Evolutionary conservation across 64 coral and sea anemone species (phyloP).

Genomic region (Anthopleura sola): DNA sequence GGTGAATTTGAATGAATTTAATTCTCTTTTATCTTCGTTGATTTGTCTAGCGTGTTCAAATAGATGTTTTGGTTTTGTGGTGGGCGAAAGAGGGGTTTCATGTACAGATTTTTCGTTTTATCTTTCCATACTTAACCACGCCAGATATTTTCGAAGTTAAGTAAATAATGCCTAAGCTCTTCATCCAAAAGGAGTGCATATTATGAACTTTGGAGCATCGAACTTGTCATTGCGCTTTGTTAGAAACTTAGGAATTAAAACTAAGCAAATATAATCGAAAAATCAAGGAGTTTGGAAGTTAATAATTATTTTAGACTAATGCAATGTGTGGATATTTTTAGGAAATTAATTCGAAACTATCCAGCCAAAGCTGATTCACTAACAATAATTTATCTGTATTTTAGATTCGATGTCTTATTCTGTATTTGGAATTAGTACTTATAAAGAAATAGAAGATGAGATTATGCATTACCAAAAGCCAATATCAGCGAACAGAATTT

Average conservation of each 20-base stretch:
- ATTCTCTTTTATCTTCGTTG: neutral
- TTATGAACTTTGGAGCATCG: neutral
- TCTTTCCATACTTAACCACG: neutral
- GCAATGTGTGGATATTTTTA: neutral
- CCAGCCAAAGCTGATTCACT: neutral
- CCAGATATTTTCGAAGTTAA: neutral
- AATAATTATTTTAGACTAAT: neutral
- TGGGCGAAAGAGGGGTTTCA: neutral
- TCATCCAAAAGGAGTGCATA: neutral
- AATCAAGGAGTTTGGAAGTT: neutral
- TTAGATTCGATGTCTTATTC: neutral
- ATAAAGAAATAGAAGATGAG: neutral
- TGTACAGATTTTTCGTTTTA: slow-evolving; percentile 1
- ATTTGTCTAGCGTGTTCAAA: neutral
- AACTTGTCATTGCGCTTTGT: neutral
- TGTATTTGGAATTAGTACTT: neutral
- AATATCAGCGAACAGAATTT: neutral
- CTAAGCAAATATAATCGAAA: neutral
- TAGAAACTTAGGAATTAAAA: slow-evolving; percentile 19
- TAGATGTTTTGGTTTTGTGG: neutral
- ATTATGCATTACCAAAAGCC: neutral
- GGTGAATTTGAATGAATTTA: neutral
- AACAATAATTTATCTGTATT: neutral
- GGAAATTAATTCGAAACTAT: neutral
- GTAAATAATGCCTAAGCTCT: neutral